These are phyloP conservation scores for Rapana venosa DNA, from an alignment of 2,888 invertebrate species.

Conservation along the genomic window DNA sequence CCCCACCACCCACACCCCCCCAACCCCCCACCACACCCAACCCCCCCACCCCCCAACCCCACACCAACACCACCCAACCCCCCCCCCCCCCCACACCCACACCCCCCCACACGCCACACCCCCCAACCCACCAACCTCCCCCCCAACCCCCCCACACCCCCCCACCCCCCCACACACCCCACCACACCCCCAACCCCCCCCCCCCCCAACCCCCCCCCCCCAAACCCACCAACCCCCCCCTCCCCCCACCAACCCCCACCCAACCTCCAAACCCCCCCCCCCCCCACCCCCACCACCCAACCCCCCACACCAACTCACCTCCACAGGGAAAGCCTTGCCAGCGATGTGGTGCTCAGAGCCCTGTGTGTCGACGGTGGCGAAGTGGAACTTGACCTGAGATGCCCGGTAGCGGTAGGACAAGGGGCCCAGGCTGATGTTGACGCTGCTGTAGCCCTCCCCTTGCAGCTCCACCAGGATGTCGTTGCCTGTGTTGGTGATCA, in stretches of 20 bases:
- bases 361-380: slow-evolving; percentile 87
- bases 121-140: too few species aligned
- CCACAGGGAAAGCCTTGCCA: slow-evolving; percentile 96
- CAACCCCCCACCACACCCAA: neutral
- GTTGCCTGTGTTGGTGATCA: slow-evolving; percentile 95
- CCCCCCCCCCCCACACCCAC: neutral
- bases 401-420: slow-evolving; percentile 96
- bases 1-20: neutral
- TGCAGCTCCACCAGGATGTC: slow-evolving; percentile 94
- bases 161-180: too few species aligned
- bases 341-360: slow-evolving; percentile 98
- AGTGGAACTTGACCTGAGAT: slow-evolving; percentile 89
- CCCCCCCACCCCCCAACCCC: neutral
- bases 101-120: neutral
- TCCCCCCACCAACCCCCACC: neutral
- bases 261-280: neutral
- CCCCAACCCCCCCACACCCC: too few species aligned
- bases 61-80: neutral
- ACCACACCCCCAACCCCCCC: too few species aligned
- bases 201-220: too few species aligned
- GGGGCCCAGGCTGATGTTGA: slow-evolving; percentile 97
- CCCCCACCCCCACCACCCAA: neutral
- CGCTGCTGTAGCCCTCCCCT: slow-evolving; percentile 81
- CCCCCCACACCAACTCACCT: slow-evolving; percentile 84
- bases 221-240: too few species aligned